A percentile compares a stretch with the other conserved stretches of the same genome.
These are phyloP conservation scores for Coluber constrictor DNA, from an alignment of 2,797 vertebrate species.

Conservation along the genomic window DNA sequence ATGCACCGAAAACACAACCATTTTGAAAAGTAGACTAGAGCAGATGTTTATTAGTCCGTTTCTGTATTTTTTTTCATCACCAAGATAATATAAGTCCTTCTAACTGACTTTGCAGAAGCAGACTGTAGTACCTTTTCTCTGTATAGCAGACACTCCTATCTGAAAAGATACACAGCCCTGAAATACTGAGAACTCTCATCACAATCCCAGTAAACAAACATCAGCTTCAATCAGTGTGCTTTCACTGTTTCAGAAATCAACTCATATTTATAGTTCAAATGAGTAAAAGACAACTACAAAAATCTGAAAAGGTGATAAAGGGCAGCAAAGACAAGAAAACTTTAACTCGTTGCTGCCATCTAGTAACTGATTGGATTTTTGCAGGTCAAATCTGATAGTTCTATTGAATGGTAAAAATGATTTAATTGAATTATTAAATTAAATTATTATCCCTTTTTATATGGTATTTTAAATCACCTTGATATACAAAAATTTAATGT, in stretches of 20 bases:
- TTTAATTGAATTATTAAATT: conserved; percentile 8
- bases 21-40: neutral
- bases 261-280: neutral
- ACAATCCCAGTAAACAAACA: neutral
- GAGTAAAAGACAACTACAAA: neutral
- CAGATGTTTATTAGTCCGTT: neutral
- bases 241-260: neutral
- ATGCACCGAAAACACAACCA: neutral
- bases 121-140: neutral
- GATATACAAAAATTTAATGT: neutral
- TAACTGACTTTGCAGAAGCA: neutral
- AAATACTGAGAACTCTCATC: neutral
- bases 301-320: neutral
- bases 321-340: neutral
- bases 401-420: neutral
- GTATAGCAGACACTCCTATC: neutral
- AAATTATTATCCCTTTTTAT: neutral
- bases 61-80: neutral
- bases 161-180: neutral
- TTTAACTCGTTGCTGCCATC: neutral
- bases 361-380: neutral
- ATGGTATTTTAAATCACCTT: neutral
- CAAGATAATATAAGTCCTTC: neutral
- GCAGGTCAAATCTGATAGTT: neutral
- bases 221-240: neutral